Base-by-base conservation (phyloP, 2,113 vertebrate genomes). In the Eurypyga helias region DNA sequence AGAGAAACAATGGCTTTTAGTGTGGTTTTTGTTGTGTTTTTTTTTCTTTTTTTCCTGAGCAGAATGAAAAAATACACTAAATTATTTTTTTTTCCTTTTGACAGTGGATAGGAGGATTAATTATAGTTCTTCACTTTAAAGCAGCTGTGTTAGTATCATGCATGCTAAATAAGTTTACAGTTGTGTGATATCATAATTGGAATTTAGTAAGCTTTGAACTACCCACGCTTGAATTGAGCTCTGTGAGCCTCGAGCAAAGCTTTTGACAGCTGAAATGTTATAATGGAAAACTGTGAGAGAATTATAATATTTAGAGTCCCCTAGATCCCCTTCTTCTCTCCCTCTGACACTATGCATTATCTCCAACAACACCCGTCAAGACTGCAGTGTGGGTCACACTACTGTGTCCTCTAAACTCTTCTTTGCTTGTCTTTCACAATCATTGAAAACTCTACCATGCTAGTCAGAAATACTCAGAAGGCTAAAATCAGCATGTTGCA, bases 191-290 rank as follows among this genome's bases (percentile, higher is more conserved):
- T 57, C 55, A 66, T 94, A 93, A 93, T 29, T 80, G 71, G 84
- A 92, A 93, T 93, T 94, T 79, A 54, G 55, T 72, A 48, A 87
- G 43, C 87, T 95, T 97, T 80, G 45, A 95, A 90, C 69, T 82
- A 87, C 34, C 38, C 76, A 77, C 6, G 20, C 12, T 81, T 91
- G 31, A 84, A 76, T 48, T 85, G 48, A 88, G 52, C 7, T 71
- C 52, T 88, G 28, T 58, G 60, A 91, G 87, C 78, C 79, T 72
- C 6, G 1, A 62, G 78, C 72, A 88, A 95, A 84, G n/a, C 9
- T 84, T 96, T 60, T 76, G 81, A 79, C 57, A 91, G 64, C 34
- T 76, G 28, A 82, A 69, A 88, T 71, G 25, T 2, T 81, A 15
- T 55, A 79, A 62, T 33, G 33, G 55, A 89, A 90, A 87, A 38